Base-by-base conservation (phyloP, 1,140 invertebrate species). In the Dreissena polymorpha region DNA sequence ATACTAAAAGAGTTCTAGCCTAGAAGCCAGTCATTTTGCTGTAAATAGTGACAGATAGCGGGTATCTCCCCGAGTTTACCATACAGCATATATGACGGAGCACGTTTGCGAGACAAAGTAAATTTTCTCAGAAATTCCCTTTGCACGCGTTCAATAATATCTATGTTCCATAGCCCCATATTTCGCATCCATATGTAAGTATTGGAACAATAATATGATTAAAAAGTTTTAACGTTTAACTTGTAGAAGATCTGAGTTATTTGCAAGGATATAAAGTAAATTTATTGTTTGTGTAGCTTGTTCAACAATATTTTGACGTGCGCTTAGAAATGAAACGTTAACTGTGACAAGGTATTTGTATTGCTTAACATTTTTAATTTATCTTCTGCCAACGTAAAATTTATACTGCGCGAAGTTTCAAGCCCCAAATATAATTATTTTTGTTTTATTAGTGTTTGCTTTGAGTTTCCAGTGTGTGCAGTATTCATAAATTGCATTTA, bases 141-240 rank as follows among this genome's bases (percentile, higher is more conserved):
- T n/a, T n/a, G n/a, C n/a, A n/a, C n/a, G n/a, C n/a, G n/a, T n/a
- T n/a, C n/a, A n/a, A 8, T 16, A 55, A 18, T 55, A 73, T 55
- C 6, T 55, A 18, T 16, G 27, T 23, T 16, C 7, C 70, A 21
- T 23, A 73, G 5, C 49, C 70, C 0, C 7, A 73, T 23, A 73
- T 73, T 57, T 73, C 70, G 12, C 50, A 73, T 0, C 50, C 70
- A 55, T 73, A 73, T 73, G 49, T 73, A 16, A 55, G 51, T 10
- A 73, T 73, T 21, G 51, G 67, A 5, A 68, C 21, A 18, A 68
- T 39, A 39, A 8, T 39, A 39, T 39, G 39, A 39, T 29, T n/a
- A 27, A 68, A 68, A 25, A 68, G 67, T 68, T 68, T 23, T 68
- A 68, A 29, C 6, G 18, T 29, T 68, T 51, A 55, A 27, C 49